Percentiles rank a stretch among this genome's conserved stretches.
Conservation (phyloP, 2,797 vertebrate genomes). For the Helostoma temminkii region DNA sequence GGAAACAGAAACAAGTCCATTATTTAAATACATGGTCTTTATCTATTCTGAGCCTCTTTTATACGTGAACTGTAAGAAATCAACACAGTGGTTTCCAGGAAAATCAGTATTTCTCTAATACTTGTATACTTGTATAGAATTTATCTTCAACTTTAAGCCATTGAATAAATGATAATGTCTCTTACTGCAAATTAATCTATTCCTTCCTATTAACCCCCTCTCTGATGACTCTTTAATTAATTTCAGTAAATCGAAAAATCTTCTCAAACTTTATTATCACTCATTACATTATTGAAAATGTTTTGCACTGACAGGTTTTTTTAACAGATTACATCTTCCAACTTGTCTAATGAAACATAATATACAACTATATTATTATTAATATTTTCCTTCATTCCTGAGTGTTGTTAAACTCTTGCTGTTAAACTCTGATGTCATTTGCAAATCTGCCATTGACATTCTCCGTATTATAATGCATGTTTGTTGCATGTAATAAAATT, state of each 20-base stretch:
- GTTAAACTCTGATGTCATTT: neutral
- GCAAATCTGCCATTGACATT: neutral
- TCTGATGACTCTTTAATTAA: neutral
- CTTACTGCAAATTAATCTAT: neutral
- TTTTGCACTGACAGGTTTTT: neutral
- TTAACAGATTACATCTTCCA: neutral
- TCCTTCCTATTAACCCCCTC: neutral
- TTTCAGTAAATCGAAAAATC: constrained; percentile 4
- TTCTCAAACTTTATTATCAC: neutral
- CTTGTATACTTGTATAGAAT: constrained; percentile 1
- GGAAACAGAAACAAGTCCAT: constrained; percentile 19
- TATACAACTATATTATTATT: too few relatives aligned
- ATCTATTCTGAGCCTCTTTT: constrained; percentile 40
- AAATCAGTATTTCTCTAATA: constrained; percentile 24
- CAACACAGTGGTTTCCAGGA: neutral
- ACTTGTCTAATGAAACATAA: neutral
- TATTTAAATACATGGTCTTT: constrained; percentile 23
- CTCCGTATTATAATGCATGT: neutral
- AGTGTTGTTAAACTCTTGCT: neutral
- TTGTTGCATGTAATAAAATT: too few relatives aligned
- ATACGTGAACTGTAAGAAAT: constrained; percentile 34
- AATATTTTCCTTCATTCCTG: too few relatives aligned
- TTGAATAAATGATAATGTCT: neutral
- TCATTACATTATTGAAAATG: neutral
- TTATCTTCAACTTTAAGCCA: neutral